phyloP scores from a whole-genome alignment of 2,113 vertebrate genomes.

The Marmota flaviventris region DNA sequence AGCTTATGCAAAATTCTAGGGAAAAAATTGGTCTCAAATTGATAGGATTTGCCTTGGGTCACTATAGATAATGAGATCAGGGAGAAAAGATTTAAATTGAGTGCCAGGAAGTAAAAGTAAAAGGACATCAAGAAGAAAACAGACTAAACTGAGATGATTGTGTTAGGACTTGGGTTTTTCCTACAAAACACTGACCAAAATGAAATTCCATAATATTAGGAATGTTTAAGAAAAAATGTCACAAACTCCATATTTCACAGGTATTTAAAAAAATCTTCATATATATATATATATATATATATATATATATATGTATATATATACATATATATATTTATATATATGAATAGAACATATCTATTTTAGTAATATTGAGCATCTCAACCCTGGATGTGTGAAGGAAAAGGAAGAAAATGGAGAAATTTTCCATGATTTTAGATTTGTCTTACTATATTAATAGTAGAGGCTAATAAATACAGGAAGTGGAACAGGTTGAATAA shows the following conservation, averaged over 20 bases:
- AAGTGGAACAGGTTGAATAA: not conserved
- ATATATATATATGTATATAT: not conserved
- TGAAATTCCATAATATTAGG: not conserved
- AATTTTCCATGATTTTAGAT: not conserved
- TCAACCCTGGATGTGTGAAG: not conserved
- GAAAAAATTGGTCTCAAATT: not conserved
- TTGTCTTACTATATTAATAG: not conserved
- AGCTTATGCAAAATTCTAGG: not conserved
- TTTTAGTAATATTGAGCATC: not conserved
- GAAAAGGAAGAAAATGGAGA: not conserved
- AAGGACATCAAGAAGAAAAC: not conserved
- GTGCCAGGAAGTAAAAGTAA: not conserved
- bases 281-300: not conserved
- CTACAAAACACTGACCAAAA: not conserved
- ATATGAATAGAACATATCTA: not conserved
- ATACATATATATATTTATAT: not conserved
- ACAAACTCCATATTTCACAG: not conserved
- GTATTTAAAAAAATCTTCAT: not conserved
- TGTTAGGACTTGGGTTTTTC: not conserved
- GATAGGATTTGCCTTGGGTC: not conserved
- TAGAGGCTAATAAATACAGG: not conserved
- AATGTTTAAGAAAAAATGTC: constrained; percentile 28
- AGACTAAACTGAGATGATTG: not conserved
- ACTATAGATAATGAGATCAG: not conserved
- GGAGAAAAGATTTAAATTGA: not conserved